A percentile compares a stretch with the other conserved stretches of the same genome.
phyloP scores from a whole-genome alignment of 2,888 invertebrate species.

The Danaus chrysippus region DNA sequence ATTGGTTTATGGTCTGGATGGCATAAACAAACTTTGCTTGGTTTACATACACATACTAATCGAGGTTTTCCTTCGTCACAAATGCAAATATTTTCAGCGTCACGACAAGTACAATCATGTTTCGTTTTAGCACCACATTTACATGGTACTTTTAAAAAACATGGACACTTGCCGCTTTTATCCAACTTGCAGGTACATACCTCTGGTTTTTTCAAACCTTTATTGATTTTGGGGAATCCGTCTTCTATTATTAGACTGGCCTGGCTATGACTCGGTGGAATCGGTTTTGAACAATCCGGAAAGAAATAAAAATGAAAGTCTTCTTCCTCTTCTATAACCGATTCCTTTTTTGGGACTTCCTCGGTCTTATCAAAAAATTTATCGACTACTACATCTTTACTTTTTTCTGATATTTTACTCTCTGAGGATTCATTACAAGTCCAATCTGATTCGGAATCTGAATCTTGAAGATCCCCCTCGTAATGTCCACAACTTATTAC shows the following conservation, averaged over 20 bases:
- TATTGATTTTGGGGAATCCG: constrained; percentile 62
- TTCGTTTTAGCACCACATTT: constrained; percentile 55
- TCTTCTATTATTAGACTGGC: constrained; percentile 55
- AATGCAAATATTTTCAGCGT: constrained; percentile 52
- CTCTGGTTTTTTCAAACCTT: constrained; percentile 34
- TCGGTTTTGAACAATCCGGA: constrained; percentile 59
- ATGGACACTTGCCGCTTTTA: constrained; percentile 54
- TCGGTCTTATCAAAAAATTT: constrained; percentile 39
- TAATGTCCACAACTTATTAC: constrained; percentile 74
- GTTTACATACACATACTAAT: constrained; percentile 51
- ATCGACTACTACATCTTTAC: constrained; percentile 42
- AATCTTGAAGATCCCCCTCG: constrained; percentile 51
- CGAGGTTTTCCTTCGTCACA: constrained; percentile 50
- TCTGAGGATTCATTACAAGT: constrained; percentile 51
- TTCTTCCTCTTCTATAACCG: constrained; percentile 49
- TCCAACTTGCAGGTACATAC: constrained; percentile 51
- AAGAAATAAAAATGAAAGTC: constrained; percentile 71
- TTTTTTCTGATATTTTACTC: constrained; percentile 40
- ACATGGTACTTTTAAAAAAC: constrained; percentile 55
- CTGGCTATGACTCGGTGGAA: constrained; percentile 45
- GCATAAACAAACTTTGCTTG: constrained; percentile 54
- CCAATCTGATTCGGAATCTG: constrained; percentile 65
- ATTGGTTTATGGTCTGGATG: constrained; percentile 47
- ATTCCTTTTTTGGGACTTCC: constrained; percentile 35
- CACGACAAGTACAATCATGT: constrained; percentile 53